Base-by-base conservation (phyloP, 2,113 vertebrate species). In the Ptilonorhynchus violaceus region DNA sequence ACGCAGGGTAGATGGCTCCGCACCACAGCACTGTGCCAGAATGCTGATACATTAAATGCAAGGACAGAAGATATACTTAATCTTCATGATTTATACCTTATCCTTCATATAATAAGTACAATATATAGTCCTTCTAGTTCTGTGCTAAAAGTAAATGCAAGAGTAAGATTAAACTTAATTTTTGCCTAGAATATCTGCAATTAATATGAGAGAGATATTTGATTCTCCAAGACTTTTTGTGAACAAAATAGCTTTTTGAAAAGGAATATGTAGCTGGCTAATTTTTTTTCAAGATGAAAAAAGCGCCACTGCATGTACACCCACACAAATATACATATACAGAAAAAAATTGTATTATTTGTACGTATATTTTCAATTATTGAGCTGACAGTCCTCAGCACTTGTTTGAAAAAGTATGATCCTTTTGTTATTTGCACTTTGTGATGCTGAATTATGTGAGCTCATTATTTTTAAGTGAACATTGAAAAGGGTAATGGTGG, bases 1-100 rank as follows among this genome's bases (percentile, higher is more conserved):
- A 11, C 0, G 1, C 17, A 68, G 21, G 1, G 5, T 50, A 22
- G 3, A 1, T 3, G 13, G 4, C 16, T 77, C 10, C 18, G 5
- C 7, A 10, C 2, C 21, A 2, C 17, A 11, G 3, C 11, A 7
- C 66, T n/a, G 10, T 3, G 1, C 6, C 14, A 62, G 21, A 47
- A 69, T 28, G 39, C 4, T 46, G 35, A 23, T 46, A 16, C 8
- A 10, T 47, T 64, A 63, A 59, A 39, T 39, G 23, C 8, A 72
- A 66, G 5, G 35, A 52, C n/a, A 39, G 10, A 69, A 79, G 23
- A 73, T 1, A 10, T 18, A n/a, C 21, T 76, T 72, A 19, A n/a
- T 37, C 8, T 46, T 85, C 21, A 27, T 15, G 1, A 20, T 68
- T 30, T 28, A 30, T 41, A 30, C 5, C 20, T 83, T 33, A 19